Conservation (phyloP, 2,888 invertebrate species). For the Gastracanthus pulcherrimus region DNA sequence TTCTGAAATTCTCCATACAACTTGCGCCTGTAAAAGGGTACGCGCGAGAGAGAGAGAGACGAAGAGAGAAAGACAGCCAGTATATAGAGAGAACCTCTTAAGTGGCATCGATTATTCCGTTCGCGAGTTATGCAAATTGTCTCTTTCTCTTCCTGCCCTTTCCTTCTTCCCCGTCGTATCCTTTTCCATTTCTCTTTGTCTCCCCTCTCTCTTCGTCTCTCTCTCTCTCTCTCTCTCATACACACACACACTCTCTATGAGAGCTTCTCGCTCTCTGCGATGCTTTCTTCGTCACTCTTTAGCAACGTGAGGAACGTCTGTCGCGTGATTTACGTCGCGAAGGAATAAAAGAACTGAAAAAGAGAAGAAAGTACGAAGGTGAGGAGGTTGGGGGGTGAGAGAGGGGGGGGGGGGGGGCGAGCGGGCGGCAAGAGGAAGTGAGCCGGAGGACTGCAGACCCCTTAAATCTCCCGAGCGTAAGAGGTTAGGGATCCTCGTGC, state of each 20-base stretch:
- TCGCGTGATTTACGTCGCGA: constrained; percentile 68
- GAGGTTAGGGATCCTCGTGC: constrained; percentile 51
- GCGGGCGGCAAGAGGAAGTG: constrained; percentile 55
- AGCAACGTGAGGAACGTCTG: constrained; percentile 62
- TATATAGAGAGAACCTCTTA: constrained; percentile 63
- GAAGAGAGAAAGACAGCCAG: neutral
- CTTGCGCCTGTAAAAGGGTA: neutral
- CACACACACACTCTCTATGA: constrained; percentile 9
- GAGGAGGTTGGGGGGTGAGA: neutral
- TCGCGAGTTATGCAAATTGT: constrained; percentile 72
- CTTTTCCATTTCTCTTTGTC: constrained; percentile 53
- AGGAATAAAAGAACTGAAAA: constrained; percentile 65
- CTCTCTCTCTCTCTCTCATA: constrained; percentile 1
- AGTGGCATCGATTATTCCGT: constrained; percentile 73
- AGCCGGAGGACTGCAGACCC: constrained; percentile 59
- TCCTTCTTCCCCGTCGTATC: constrained; percentile 21
- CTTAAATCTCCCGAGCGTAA: constrained; percentile 62
- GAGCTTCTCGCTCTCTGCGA: constrained; percentile 7
- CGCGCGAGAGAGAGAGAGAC: neutral
- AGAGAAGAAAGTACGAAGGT: constrained; percentile 1
- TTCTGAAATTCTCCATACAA: constrained; percentile 13
- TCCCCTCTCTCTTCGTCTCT: neutral
- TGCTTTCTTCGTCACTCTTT: constrained; percentile 50
- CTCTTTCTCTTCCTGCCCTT: constrained; percentile 48
- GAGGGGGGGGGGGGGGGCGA: neutral